phyloP scores from a whole-genome alignment of 1,140 invertebrate species.

The Paracyclopina nana region DNA sequence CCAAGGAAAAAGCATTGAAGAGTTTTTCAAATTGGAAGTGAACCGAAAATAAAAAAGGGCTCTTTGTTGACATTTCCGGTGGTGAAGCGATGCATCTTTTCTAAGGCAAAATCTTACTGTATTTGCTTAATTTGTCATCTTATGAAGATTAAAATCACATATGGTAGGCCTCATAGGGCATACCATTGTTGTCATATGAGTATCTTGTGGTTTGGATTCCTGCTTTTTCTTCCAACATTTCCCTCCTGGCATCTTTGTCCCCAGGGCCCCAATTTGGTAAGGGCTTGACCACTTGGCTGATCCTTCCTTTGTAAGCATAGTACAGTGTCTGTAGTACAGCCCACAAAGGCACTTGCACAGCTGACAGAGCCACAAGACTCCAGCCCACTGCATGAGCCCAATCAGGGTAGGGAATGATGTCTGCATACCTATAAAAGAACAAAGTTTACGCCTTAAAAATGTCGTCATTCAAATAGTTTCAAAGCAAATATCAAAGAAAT shows the following conservation, averaged over 20 bases:
- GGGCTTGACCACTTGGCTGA: slow-evolving; percentile 15
- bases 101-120: too few species aligned
- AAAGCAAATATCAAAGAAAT: too few species aligned
- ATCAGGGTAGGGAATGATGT: slow-evolving; percentile 10
- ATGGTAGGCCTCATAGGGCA: neutral
- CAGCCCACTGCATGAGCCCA: slow-evolving; percentile 4
- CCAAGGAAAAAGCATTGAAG: too few species aligned
- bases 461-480: too few species aligned
- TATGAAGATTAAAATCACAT: too few species aligned
- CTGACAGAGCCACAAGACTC: slow-evolving; percentile 11
- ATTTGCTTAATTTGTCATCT: too few species aligned
- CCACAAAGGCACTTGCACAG: slow-evolving; percentile 11
- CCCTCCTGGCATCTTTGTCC: slow-evolving; percentile 14
- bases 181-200: slow-evolving; percentile 11
- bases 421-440: slow-evolving; percentile 2
- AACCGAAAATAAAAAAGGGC: too few species aligned
- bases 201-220: slow-evolving; percentile 7
- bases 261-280: slow-evolving; percentile 18
- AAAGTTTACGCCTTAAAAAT: too few species aligned
- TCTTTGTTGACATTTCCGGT: too few species aligned
- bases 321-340: slow-evolving; percentile 9
- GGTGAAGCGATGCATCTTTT: too few species aligned
- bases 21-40: too few species aligned
- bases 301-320: slow-evolving; percentile 15
- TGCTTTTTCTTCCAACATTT: slow-evolving; percentile 14